Percentiles rank a stretch among this genome's conserved stretches.
These are phyloP conservation scores for Dolichopus griseipennis DNA, from an alignment of 2,888 invertebrate species.

Conservation along the genomic window DNA sequence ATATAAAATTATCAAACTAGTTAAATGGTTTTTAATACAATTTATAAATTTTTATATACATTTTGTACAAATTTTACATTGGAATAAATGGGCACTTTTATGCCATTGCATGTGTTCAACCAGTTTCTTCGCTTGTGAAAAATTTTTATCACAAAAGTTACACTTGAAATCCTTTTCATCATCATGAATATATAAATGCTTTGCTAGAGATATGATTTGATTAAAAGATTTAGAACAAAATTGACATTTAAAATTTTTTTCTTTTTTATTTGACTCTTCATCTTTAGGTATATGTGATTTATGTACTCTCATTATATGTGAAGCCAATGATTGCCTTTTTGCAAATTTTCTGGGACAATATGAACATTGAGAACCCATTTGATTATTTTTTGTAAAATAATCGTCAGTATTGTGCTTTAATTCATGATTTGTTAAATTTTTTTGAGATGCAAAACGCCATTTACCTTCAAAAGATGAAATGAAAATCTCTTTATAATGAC, in stretches of 20 bases:
- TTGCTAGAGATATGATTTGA: conserved; percentile 40
- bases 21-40: not conserved
- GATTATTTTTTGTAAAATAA: conserved; percentile 12
- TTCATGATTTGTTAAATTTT: conserved; percentile 30
- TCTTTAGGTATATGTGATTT: conserved; percentile 21
- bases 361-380: conserved; percentile 42
- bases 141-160: conserved; percentile 49
- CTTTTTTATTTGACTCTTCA: conserved; percentile 25
- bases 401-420: conserved; percentile 28
- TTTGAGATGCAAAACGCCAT: conserved; percentile 29
- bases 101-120: conserved; percentile 48
- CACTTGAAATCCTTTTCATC: conserved; percentile 49
- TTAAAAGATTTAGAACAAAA: conserved; percentile 45
- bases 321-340: conserved; percentile 46
- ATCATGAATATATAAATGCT: conserved; percentile 49
- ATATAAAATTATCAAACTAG: conserved; percentile 13
- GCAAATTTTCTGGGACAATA: conserved; percentile 48
- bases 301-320: conserved; percentile 41
- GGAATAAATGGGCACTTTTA: conserved; percentile 44
- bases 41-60: conserved; percentile 24
- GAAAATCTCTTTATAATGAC: too few species aligned
- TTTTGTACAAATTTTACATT: conserved; percentile 43
- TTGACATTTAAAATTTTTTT: conserved; percentile 39
- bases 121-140: conserved; percentile 50
- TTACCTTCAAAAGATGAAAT: conserved; percentile 19